These are phyloP conservation scores for Larimichthys crocea DNA, from an alignment of 2,113 vertebrate species.

Conservation along the genomic window DNA sequence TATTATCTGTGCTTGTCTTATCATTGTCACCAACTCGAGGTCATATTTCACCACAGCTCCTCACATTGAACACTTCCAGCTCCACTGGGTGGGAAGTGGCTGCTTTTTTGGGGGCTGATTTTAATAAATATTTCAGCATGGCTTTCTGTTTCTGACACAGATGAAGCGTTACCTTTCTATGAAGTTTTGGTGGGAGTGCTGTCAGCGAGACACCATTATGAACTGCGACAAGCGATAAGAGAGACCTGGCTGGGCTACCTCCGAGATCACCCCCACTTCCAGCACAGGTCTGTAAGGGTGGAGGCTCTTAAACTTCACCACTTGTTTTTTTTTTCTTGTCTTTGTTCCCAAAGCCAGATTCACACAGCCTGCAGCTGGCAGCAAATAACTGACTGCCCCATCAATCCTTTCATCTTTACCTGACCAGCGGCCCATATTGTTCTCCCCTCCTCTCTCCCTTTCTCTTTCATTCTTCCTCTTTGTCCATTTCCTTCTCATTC, in stretches of 20 bases:
- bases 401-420: conserved; percentile 58
- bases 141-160: conserved; percentile 57
- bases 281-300: conserved; percentile 84
- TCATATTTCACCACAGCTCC: neutral
- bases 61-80: neutral
- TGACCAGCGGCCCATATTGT: conserved; percentile 51
- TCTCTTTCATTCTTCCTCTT: conserved; percentile 44
- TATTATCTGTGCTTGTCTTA: neutral
- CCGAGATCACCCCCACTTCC: conserved; percentile 85
- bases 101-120: neutral
- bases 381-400: conserved; percentile 28
- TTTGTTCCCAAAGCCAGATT: conserved; percentile 1
- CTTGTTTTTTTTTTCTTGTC: neutral
- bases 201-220: conserved; percentile 92
- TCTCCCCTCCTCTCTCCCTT: conserved; percentile 43
- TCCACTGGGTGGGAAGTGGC: neutral
- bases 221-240: conserved; percentile 91
- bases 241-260: conserved; percentile 93
- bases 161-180: conserved; percentile 74
- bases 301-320: conserved; percentile 29
- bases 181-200: conserved; percentile 94
- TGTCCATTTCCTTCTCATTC: conserved; percentile 65
- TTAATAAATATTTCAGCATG: neutral
- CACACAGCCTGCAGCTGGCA: conserved; percentile 36
- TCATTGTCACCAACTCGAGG: conserved; percentile 10